Evolutionary conservation across 30 jellyfish, hydroid and myxozoan genomes (phyloP).

Genomic region (Cassiopea xamachana): DNA sequence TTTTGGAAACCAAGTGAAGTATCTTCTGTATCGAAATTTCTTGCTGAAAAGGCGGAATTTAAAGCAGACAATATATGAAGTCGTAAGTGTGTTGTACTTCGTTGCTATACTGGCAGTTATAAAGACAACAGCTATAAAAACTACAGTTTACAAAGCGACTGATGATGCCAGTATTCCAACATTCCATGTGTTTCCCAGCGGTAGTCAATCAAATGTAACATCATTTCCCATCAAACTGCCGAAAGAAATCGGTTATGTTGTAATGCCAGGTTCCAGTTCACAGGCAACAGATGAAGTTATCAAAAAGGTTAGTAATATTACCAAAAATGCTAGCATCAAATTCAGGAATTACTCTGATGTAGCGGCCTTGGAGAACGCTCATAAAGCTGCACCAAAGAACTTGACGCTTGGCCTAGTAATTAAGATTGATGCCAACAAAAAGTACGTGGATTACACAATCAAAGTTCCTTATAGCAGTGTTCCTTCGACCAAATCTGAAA

Average conservation of each 20-base stretch:
- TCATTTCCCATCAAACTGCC: conserved; percentile 26
- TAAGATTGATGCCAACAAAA: conserved; percentile 15
- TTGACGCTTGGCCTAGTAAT: conserved; percentile 65
- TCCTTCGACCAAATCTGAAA: conserved; percentile 39
- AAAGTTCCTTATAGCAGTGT: conserved; percentile 65
- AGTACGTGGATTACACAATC: conserved; percentile 44
- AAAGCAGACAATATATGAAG: conserved; percentile 79
- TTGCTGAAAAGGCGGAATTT: conserved; percentile 77
- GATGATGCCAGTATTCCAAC: conserved; percentile 41
- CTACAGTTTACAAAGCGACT: conserved; percentile 52
- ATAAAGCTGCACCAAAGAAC: conserved; percentile 32
- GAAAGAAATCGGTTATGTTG: conserved; percentile 53
- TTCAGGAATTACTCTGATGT: conserved; percentile 31
- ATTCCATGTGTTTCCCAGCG: conserved; percentile 18
- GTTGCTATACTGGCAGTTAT: conserved; percentile 75
- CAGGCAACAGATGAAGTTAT: conserved; percentile 23
- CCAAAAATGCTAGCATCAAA: conserved; percentile 10
- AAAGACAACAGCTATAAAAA: conserved; percentile 35
- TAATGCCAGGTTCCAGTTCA: conserved; percentile 37
- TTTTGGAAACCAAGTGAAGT: conserved; percentile 68
- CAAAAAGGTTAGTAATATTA: conserved; percentile 7
- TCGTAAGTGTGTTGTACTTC: conserved; percentile 76
- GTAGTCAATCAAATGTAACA: conserved; percentile 2
- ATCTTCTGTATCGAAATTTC: conserved; percentile 75
- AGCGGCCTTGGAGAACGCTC: conserved; percentile 63